These are phyloP conservation scores for Catocala sponsa DNA, from an alignment of 2,888 invertebrate species.

Conservation along the genomic window DNA sequence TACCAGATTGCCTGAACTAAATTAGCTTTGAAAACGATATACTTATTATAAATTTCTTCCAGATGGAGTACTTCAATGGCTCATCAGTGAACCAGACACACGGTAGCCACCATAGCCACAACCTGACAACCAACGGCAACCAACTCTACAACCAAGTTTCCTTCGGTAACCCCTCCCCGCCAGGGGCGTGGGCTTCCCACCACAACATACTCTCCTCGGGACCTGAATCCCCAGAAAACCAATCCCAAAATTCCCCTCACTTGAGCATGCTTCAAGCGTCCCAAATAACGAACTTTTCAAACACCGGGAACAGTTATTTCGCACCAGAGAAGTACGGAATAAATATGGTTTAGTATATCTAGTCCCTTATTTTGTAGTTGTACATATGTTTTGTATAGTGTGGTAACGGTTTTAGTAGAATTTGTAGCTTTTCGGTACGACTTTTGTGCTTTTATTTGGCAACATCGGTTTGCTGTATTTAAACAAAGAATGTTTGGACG, in stretches of 20 bases:
- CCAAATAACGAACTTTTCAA: conserved; percentile 85
- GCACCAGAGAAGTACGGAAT: conserved; percentile 86
- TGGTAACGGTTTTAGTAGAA: conserved; percentile 33
- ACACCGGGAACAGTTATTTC: conserved; percentile 84
- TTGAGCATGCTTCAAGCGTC: conserved; percentile 85
- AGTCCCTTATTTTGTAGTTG: conserved; percentile 65
- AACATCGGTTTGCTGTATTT: conserved; percentile 10
- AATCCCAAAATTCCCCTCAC: conserved; percentile 80
- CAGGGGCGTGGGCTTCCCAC: conserved; percentile 81
- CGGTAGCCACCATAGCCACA: conserved; percentile 79
- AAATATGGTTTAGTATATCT: conserved; percentile 86
- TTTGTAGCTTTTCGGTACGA: conserved; percentile 46
- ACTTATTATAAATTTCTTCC: conserved; percentile 45
- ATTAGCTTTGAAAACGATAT: background rate
- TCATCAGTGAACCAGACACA: conserved; percentile 81
- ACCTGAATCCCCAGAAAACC: conserved; percentile 82
- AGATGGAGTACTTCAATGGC: conserved; percentile 87
- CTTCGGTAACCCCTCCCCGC: conserved; percentile 83
- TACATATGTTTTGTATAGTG: conserved; percentile 61
- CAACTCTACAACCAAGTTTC: conserved; percentile 86
- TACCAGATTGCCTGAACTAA: too few relatives aligned
- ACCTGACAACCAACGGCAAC: conserved; percentile 80
- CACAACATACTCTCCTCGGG: conserved; percentile 83
- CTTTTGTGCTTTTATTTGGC: conserved; percentile 1
- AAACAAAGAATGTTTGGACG: conserved; percentile 13